Evolutionary conservation across 2,113 vertebrate genomes (phyloP).

Genomic region (Anser brachyrhynchus): DNA sequence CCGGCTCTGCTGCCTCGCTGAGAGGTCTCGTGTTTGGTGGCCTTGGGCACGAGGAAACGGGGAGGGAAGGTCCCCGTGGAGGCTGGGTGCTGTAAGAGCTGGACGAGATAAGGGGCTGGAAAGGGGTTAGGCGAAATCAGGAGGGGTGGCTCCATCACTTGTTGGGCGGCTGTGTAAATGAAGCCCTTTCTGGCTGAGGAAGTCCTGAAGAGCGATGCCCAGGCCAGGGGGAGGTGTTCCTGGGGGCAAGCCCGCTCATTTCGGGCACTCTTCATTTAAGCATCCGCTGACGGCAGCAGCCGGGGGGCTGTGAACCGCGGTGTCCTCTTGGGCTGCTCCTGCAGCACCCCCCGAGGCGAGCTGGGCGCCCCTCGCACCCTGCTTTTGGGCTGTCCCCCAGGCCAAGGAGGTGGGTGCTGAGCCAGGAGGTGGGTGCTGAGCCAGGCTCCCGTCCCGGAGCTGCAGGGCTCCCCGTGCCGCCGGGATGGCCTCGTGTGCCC

Average conservation of each 20-base stretch:
- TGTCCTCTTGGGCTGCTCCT: not conserved
- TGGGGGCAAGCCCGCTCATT: not conserved
- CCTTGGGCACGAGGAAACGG: not conserved
- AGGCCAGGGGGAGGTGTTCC: not conserved
- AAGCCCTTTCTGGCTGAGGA: not conserved
- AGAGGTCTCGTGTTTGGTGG: not conserved
- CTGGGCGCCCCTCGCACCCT: rapidly evolving
- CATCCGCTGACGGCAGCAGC: not conserved
- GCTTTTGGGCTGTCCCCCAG: not conserved
- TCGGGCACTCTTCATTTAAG: not conserved
- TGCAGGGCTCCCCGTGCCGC: too few relatives aligned
- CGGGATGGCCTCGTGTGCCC: not conserved
- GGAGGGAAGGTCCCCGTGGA: not conserved
- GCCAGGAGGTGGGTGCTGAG: too few relatives aligned
- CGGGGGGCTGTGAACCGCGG: not conserved
- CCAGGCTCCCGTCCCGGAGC: rapidly evolving
- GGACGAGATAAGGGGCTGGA: not conserved
- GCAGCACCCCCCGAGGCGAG: rapidly evolving
- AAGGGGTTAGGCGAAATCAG: not conserved
- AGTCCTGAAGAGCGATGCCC: not conserved
- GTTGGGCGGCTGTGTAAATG: not conserved
- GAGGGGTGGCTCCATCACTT: not conserved
- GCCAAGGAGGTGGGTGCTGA: not conserved
- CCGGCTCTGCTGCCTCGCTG: rapidly evolving
- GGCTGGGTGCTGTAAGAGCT: not conserved